Base-by-base conservation (phyloP, 2,888 invertebrate species). In the Cerceris ruficornis region DNA sequence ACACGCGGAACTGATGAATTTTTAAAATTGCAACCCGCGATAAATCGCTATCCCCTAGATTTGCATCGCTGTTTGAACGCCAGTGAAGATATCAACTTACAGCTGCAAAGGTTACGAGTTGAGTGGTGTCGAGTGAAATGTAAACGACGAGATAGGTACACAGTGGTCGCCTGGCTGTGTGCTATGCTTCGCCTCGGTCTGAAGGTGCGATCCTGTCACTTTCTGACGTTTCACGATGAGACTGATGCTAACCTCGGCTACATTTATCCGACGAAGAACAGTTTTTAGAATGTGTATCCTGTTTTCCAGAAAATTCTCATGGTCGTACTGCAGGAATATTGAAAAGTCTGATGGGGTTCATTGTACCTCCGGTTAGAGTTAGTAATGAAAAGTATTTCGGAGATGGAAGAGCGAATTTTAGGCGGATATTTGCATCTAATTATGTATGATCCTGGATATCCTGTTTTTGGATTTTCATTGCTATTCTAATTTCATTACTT, bases 101-200 rank as follows among this genome's bases (percentile, higher is more conserved):
- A 66, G 50, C 60, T 43, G 69, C 46, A 65, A 69, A 75, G 81
- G 73, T 70, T n/a, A 71, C 67, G 60, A 75, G 78, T 76, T 83
- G 84, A 84, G 81, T 81, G 83, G 75, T 77, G 81, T 68, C 75
- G 70, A 74, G 73, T 66, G 84, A 69, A 78, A 78, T 81, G 77
- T 72, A 81, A 78, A 84, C 81, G 73, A 49, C 71, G 67, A 41
- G 28, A 59, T 41, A 41, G 61, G 60, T 70, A 62, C 71, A 77
- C 61, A 9, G 65, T 66, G 72, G 62, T 70, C 59, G 62, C 46
- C 60, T 64, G 69, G 49, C 50, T 59, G 73, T 64, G 54, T 64
- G 64, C 55, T 49, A 57, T 62, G 66, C 58, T 54, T 50, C 59
- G 52, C 61, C 57, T 75, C 68, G 58, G 65, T 49, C 60, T 59